Evolutionary conservation across 2,888 invertebrate genomes (phyloP).

Genomic region (Agonopterix arenella): DNA sequence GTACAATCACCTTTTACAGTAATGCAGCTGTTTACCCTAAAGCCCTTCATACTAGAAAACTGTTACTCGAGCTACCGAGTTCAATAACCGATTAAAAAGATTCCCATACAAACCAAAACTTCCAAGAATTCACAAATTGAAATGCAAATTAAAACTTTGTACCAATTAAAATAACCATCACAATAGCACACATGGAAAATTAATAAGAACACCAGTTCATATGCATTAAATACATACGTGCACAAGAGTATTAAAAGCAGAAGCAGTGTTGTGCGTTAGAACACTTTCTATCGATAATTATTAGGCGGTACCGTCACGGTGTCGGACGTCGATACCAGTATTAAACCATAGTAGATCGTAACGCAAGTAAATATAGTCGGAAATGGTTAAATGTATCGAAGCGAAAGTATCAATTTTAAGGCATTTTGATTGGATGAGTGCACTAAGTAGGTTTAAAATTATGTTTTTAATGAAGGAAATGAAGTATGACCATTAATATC

Average conservation of each 20-base stretch:
- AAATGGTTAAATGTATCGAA: background rate
- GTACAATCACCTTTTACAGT: too few relatives aligned
- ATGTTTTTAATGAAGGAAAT: background rate
- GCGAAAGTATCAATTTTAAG: slow-evolving; percentile 2
- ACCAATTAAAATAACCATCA: slow-evolving; percentile 13
- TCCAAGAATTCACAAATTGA: slow-evolving; percentile 6
- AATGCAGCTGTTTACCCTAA: too few relatives aligned
- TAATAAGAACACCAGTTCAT: too few relatives aligned
- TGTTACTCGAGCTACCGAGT: too few relatives aligned
- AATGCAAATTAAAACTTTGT: slow-evolving; percentile 14
- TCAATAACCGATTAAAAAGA: too few relatives aligned
- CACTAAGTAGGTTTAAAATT: background rate
- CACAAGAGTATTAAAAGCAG: too few relatives aligned
- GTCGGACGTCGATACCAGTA: background rate
- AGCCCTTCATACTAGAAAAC: too few relatives aligned
- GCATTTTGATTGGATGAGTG: slow-evolving; percentile 5
- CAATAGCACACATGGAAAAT: too few relatives aligned
- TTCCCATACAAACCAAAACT: background rate
- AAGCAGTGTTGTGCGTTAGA: slow-evolving; percentile 1
- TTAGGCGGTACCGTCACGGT: slow-evolving; percentile 8
- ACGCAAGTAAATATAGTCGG: background rate
- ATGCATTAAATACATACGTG: too few relatives aligned
- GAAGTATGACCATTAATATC: background rate
- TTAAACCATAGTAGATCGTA: background rate
- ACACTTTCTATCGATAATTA: slow-evolving; percentile 23